Base-by-base conservation (phyloP, 64 coral and sea anemone genomes). In the Montipora foliosa region DNA sequence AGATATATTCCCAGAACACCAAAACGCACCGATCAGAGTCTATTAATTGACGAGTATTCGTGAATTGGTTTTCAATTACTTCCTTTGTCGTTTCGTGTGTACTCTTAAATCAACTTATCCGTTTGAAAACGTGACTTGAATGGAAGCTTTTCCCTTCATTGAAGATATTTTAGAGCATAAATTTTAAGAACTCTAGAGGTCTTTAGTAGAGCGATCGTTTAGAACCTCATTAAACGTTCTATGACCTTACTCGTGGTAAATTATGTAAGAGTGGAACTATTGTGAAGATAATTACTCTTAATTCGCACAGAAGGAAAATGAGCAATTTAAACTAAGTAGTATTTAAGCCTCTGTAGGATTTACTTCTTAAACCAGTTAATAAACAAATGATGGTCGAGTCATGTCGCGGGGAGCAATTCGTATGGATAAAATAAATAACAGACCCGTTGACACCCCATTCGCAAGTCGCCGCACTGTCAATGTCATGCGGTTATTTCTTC, bases 211-310 rank as follows among this genome's bases (percentile, higher is more conserved):
- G 1, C 64, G 14, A 68, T 13, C 81, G 16, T 84, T 84, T 70
- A 72, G 19, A 49, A 86, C 19, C 45, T 70, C 66, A 13, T 86
- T 71, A 50, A 37, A 64, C 44, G 45, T 11, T 17, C 66, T 73
- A 68, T 7, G 68, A 24, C 10, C 62, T 71, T 57, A 11, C 53
- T 3, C 6, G 11, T 6, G 11, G 68, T 21, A 86, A 86, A 68
- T 86, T 72, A 72, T 86, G 62, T 86, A 70, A 71, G 66, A 0
- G 19, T 64, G 4, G 68, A 86, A 86, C 82, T 46, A 71, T 86
- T 86, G 82, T 69, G 66, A 9, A 71, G 82, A 86, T 86, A 86
- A 86, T 86, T 86, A 59, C 11, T 71, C 44, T n/a, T 86, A 51
- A 86, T 86, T 22, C 82, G 15, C 66, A 44, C 11, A 71, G 66